Evolutionary conservation across 2,797 vertebrate genomes (phyloP), one percentile per base, ranked within the genome.

Genomic region (Eulemur coronatus): DNA sequence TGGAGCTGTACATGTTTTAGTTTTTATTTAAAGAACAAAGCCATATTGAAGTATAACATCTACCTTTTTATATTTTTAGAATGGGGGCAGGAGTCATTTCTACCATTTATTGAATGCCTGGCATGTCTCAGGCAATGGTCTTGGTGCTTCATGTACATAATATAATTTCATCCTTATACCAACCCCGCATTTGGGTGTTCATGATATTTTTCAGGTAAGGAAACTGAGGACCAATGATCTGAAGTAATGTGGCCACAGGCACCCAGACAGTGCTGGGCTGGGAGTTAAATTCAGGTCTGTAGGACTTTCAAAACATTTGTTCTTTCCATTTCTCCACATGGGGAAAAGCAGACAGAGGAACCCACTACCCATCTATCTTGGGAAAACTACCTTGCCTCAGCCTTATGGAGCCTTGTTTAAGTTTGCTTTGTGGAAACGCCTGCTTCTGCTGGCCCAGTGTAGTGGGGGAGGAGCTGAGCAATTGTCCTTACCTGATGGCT

Each of bases 1-100:
- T 11, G 33, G 20, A 84, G 30, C 28, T 15, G 22, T 70, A 15
- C 13, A 11, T 48, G 8, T 69, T 93, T 95, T n/a, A 46, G 75
- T 81, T 89, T 87, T 95, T 73, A 70, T 85, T 84, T 86, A n/a
- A 79, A 59, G 28, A n/a, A 50, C 81, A 72, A 79, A 72, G 17
- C 35, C 41, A 28, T 33, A 30, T 43, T 63, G 46, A 92, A 63
- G 18, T 35, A 55, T n/a, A 38, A 28, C 2, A 28, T n/a, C 63
- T 65, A 63, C 7, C 24, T 88, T 75, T 73, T 33, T 59, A 24
- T 79, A 81, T 86, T 80, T 92, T 70, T 88, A 91, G 80, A 52
- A 65, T 5, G 2, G 24, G 33, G 26, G 11, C 48, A 86, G 69
- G 84, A 76, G 13, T 82, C 22, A 30, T 61, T 50, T 41, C 57